Percentiles rank a stretch among this genome's conserved stretches.
These are phyloP conservation scores for Eretmocerus hayati DNA, from an alignment of 2,888 invertebrate genomes.

Conservation along the genomic window DNA sequence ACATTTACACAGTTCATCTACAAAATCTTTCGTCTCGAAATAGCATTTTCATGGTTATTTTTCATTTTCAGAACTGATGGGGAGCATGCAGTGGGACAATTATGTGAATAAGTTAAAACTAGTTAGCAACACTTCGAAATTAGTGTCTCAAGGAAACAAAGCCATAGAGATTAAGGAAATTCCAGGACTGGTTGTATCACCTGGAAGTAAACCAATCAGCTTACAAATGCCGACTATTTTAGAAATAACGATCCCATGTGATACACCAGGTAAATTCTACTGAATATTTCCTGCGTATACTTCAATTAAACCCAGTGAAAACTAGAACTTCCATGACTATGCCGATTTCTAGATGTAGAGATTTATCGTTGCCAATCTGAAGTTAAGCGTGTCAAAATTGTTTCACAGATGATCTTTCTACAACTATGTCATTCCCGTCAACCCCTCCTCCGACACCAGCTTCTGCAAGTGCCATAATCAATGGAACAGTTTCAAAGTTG, in stretches of 20 bases:
- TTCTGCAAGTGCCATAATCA: constrained; percentile 24
- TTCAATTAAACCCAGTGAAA: background rate
- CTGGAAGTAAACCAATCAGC: constrained; percentile 30
- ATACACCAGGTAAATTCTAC: constrained; percentile 11
- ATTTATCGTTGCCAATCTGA: too few relatives aligned
- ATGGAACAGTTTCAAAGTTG: constrained; percentile 23
- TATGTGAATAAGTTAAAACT: constrained; percentile 37
- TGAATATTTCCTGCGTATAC: background rate
- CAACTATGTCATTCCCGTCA: constrained; percentile 26
- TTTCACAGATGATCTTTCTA: constrained; percentile 3
- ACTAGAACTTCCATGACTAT: background rate
- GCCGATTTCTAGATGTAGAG: too few relatives aligned
- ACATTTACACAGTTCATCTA: too few relatives aligned
- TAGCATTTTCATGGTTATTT: background rate
- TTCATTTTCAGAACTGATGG: constrained; percentile 31
- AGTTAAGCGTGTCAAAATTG: background rate
- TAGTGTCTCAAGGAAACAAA: constrained; percentile 31
- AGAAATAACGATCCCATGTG: constrained; percentile 25
- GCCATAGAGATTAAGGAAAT: constrained; percentile 33
- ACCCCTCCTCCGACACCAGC: constrained; percentile 37
- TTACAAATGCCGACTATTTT: constrained; percentile 31
- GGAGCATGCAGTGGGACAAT: constrained; percentile 39
- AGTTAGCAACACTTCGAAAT: constrained; percentile 35
- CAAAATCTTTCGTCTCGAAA: constrained; percentile 3
- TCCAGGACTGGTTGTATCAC: constrained; percentile 34